Evolutionary conservation across 2,888 invertebrate genomes (phyloP).

Genomic region (Noctua comes): DNA sequence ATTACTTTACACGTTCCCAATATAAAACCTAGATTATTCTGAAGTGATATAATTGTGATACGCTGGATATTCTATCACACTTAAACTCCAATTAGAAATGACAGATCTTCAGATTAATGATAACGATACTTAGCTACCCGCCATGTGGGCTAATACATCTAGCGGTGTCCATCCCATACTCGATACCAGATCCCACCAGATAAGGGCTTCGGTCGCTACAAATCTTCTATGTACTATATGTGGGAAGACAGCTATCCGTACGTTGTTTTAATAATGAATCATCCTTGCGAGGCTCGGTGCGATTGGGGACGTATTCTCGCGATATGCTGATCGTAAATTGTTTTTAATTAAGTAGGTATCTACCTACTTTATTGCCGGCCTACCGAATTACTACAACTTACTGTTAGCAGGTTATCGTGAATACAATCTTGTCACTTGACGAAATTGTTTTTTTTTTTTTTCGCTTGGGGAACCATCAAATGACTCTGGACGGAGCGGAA

Average conservation of each 20-base stretch:
- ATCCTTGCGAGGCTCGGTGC: slow-evolving; percentile 64
- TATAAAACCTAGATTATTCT: slow-evolving; percentile 44
- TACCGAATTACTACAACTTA: neutral
- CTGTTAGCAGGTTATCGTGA: neutral
- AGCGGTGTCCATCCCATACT: slow-evolving; percentile 74
- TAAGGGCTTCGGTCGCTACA: slow-evolving; percentile 74
- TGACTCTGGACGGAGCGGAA: no score
- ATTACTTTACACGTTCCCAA: neutral
- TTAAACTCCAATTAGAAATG: slow-evolving; percentile 85
- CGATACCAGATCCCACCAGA: slow-evolving; percentile 76
- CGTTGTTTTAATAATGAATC: slow-evolving; percentile 76
- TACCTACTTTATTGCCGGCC: neutral
- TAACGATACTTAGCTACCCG: slow-evolving; percentile 76
- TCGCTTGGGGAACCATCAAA: no score
- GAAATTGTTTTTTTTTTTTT: no score
- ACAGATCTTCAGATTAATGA: slow-evolving; percentile 82
- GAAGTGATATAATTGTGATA: slow-evolving; percentile 66
- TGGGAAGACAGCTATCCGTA: slow-evolving; percentile 68
- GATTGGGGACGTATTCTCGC: slow-evolving; percentile 66
- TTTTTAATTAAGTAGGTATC: slow-evolving; percentile 23
- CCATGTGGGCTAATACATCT: slow-evolving; percentile 81
- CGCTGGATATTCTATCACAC: slow-evolving; percentile 73
- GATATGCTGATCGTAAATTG: slow-evolving; percentile 40
- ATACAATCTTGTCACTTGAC: slow-evolving; percentile 1
- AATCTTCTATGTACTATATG: slow-evolving; percentile 70